Evolutionary conservation across 2,797 vertebrate genomes (phyloP), one percentile per base, ranked within the genome.

Genomic region (Pyrocephalus nanus): DNA sequence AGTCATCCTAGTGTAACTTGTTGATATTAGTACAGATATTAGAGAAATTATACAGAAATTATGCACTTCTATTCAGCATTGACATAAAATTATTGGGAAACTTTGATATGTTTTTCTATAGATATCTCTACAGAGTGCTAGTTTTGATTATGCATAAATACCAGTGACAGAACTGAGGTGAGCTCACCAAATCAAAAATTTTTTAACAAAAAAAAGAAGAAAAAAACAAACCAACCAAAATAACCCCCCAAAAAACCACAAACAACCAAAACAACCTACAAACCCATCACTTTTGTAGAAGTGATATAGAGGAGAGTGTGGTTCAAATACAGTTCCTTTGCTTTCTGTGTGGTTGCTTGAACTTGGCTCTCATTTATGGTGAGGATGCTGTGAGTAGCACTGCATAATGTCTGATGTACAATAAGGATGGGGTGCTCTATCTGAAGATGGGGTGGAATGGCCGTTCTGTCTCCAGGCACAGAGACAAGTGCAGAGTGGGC

Each of bases 301-400:
- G 12, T n/a, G 26, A 6, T 73, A 2, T 3, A 30, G 47, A 54
- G 27, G 27, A 79, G 32, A 66, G 2, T 0, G 0, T 38, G 22
- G 17, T 45, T 76, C 50, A 73, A 64, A 36, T 40, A 38, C 16
- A 61, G 2, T 25, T 88, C 57, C 25, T 51, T 88, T 62, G 12
- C 29, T 67, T 90, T 72, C n/a, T 65, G 3, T 80, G 34, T 67
- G 32, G n/a, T 58, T 5, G 6, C 42, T 66, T 51, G 48, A 73
- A 36, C 20, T 54, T 62, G 20, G 6, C 21, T 80, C 4, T 92
- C 22, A 7, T 60, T 62, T 72, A 29, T 29, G 22, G 30, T 30
- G 61, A 75, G 30, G 15, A 8, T 86, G 62, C 50, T 14, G 14
- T 66, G 25, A 57, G 18, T 36, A 45, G 38, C 27, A 11, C 12